Conservation (phyloP, 2,888 invertebrate genomes). For the Phragmatobia fuliginosa region DNA sequence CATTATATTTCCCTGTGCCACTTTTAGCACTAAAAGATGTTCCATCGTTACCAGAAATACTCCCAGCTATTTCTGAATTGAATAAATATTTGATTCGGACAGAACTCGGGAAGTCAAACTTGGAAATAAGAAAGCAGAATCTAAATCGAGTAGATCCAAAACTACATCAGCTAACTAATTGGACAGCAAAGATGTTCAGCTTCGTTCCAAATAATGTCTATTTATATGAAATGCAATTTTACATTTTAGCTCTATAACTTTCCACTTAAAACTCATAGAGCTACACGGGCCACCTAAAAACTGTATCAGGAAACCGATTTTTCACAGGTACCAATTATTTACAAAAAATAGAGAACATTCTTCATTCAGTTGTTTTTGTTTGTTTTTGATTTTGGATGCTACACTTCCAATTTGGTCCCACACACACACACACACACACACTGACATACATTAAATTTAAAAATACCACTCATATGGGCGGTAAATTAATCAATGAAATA, state of each 20-base stretch:
- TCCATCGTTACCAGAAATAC: conserved; percentile 33
- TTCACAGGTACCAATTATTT: too few species aligned
- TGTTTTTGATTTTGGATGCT: too few species aligned
- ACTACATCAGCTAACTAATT: conserved; percentile 59
- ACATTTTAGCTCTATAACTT: background rate
- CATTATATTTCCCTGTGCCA: conserved; percentile 43
- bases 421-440: too few species aligned
- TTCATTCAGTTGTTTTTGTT: too few species aligned
- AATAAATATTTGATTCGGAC: conserved; percentile 64
- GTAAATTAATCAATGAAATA: too few species aligned
- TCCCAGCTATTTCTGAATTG: conserved; percentile 51
- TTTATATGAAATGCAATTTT: background rate
- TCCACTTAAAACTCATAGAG: too few species aligned
- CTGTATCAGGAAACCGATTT: too few species aligned
- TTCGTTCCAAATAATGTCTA: conserved; percentile 43
- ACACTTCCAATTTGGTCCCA: too few species aligned
- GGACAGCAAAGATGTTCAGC: conserved; percentile 61
- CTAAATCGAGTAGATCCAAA: conserved; percentile 66
- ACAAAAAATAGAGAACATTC: too few species aligned
- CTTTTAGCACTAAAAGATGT: conserved; percentile 51
- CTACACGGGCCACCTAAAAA: too few species aligned
- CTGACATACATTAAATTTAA: too few species aligned
- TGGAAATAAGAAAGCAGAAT: conserved; percentile 54
- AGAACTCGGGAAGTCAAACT: conserved; percentile 33
- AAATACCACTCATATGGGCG: too few species aligned